Conservation (phyloP, 2,888 invertebrate genomes). For the Amphipyra tragopoginis region DNA sequence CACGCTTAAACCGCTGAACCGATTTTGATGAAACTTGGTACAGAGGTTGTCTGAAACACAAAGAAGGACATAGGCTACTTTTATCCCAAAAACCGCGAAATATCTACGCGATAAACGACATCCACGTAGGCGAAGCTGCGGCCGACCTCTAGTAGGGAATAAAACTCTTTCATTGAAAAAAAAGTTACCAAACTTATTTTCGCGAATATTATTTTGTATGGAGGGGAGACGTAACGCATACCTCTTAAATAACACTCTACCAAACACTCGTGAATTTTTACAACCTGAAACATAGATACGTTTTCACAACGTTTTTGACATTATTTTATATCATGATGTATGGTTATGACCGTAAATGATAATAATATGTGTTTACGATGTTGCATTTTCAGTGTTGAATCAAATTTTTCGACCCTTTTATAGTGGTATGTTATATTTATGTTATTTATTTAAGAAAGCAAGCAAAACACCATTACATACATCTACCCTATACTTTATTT, state of each 20-base stretch:
- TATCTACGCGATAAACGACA: too few species aligned
- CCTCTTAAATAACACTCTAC: slow-evolving; percentile 64
- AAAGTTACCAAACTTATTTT: neutral
- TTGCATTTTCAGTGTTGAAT: slow-evolving; percentile 66
- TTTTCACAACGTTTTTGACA: slow-evolving; percentile 64
- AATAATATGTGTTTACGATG: slow-evolving; percentile 72
- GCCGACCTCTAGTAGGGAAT: too few species aligned
- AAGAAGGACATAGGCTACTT: too few species aligned
- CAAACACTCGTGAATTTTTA: slow-evolving; percentile 69
- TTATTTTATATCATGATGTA: slow-evolving; percentile 70
- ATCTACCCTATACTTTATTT: neutral
- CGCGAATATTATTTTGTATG: slow-evolving; percentile 14
- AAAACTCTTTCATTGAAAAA: too few species aligned
- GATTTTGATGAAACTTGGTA: too few species aligned
- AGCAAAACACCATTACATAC: neutral
- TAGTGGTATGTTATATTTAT: slow-evolving; percentile 47
- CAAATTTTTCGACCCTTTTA: slow-evolving; percentile 52
- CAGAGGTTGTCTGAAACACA: too few species aligned
- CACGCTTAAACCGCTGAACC: too few species aligned
- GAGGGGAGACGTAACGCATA: neutral
- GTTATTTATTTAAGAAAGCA: slow-evolving; percentile 39
- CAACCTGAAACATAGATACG: slow-evolving; percentile 57
- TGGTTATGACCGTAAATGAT: slow-evolving; percentile 62
- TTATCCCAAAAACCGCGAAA: too few species aligned
- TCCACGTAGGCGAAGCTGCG: too few species aligned